Evolutionary conservation across 2,888 invertebrate genomes (phyloP), one percentile per base, ranked within the genome.

Genomic region (Aspidiotus destructor): DNA sequence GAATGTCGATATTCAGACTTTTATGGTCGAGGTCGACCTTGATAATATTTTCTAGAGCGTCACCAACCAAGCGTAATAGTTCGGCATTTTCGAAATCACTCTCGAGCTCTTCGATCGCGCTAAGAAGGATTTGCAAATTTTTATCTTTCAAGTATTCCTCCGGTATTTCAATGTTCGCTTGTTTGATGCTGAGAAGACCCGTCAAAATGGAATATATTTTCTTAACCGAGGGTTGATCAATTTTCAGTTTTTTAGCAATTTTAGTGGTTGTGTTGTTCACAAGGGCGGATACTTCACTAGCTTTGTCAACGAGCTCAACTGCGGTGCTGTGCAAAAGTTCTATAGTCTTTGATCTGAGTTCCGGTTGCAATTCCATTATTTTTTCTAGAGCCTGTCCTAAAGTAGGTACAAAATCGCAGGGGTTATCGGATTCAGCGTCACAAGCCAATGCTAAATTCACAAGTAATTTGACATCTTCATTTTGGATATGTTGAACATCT

Each of bases 381-480:
- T 61, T 15, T 61, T 42, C 61, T 17, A 61, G 44, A 44, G 61
- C 61, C 28, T 42, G 15, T 10, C 44, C 61, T 5, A 61, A 44
- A 0, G 61, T 61, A 9, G 52, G 53, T 10, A 63, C 15, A 8
- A 63, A 52, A 10, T 41, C 41, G 28, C 28, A 28, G 9, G 63
- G 5, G 52, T 55, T 63, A 11, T 28, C 41, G 9, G 58, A 40
- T 40, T 28, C 40, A 58, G 13, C 58, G 11, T 67, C 60, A n/a
- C 60, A 67, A 15, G 40, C 41, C 53, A 40, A 16, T 8, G 63
- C 63, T 41, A 55, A 13, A 11, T 60, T 68, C 15, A 60, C 11
- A 41, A 68, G 53, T 41, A 40, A 10, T 16, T 60, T 53, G 6
- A 68, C 11, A 9, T 68, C 60, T 13, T 60, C 53, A 60, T 68